A percentile compares a stretch with the other conserved stretches of the same genome.
These are phyloP conservation scores for Rhagophthalmus giganteus DNA, from an alignment of 2,888 invertebrate species.

Conservation along the genomic window DNA sequence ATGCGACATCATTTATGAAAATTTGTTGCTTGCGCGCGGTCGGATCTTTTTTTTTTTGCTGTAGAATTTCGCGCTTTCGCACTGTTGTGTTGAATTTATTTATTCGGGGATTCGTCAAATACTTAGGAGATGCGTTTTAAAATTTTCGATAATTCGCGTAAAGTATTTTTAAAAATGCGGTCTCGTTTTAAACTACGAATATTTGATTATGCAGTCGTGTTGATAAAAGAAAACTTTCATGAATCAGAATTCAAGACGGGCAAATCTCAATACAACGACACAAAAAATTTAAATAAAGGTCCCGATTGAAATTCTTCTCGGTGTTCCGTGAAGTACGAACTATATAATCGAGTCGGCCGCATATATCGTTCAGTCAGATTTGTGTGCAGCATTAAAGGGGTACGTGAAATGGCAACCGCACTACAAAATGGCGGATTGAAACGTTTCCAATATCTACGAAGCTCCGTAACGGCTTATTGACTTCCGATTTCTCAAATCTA, in stretches of 20 bases:
- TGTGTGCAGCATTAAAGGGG: constrained; percentile 32
- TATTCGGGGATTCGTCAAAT: too few species aligned
- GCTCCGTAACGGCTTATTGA: constrained; percentile 27
- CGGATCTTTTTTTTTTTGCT: too few species aligned
- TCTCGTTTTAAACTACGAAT: too few species aligned
- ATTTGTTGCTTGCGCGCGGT: too few species aligned
- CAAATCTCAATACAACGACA: constrained; percentile 21
- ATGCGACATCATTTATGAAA: too few species aligned
- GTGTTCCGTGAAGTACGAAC: constrained; percentile 30
- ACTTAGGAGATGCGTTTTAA: too few species aligned
- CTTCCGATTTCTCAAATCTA: constrained; percentile 29
- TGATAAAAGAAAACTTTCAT: constrained; percentile 13
- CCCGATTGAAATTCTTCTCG: constrained; percentile 31
- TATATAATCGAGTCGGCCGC: constrained; percentile 33
- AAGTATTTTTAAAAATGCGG: too few species aligned
- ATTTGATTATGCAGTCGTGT: constrained; percentile 16
- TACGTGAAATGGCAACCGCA: constrained; percentile 34
- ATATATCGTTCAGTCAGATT: constrained; percentile 34
- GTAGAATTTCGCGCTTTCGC: too few species aligned
- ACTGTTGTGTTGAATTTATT: too few species aligned
- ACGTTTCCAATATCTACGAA: constrained; percentile 28
- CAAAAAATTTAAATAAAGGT: constrained; percentile 31
- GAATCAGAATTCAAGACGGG: constrained; percentile 18
- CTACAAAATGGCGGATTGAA: constrained; percentile 27
- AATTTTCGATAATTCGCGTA: too few species aligned